Conservation (phyloP, 92 coral and sea anemone species). For the Nematostella vectensis region DNA sequence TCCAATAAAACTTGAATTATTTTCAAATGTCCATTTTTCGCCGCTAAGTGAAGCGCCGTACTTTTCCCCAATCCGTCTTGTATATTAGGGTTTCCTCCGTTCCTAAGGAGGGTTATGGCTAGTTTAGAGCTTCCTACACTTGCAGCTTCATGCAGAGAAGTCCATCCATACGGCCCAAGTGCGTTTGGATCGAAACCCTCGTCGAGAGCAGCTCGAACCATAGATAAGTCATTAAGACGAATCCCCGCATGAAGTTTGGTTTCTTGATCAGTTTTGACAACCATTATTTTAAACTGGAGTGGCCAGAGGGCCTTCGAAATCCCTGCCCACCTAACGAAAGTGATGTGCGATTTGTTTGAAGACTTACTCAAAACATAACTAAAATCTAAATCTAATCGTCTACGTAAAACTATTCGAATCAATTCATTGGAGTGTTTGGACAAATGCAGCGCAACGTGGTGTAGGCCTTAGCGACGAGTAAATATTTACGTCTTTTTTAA, state of each 20-base stretch:
- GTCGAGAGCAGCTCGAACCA: slow-evolving; percentile 39
- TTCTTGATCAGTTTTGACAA: slow-evolving; percentile 47
- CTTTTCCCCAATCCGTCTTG: slow-evolving; percentile 38
- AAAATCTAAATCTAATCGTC: neutral
- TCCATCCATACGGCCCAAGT: slow-evolving; percentile 48
- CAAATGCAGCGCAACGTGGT: neutral
- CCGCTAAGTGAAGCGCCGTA: slow-evolving; percentile 55
- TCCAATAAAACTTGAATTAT: slow-evolving; percentile 45
- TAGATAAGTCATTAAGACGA: slow-evolving; percentile 29
- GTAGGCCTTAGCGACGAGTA: slow-evolving; percentile 54
- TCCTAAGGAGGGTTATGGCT: slow-evolving; percentile 31
- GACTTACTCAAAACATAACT: neutral
- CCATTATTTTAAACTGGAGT: slow-evolving; percentile 40
- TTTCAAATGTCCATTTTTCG: slow-evolving; percentile 40
- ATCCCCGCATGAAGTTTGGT: slow-evolving; percentile 43
- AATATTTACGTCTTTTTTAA: slow-evolving; percentile 47
- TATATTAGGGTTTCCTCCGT: slow-evolving; percentile 49
- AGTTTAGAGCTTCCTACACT: slow-evolving; percentile 32
- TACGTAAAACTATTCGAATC: too few relatives aligned
- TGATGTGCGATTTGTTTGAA: too few relatives aligned
- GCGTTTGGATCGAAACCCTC: slow-evolving; percentile 53
- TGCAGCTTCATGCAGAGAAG: slow-evolving; percentile 63
- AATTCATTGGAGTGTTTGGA: too few relatives aligned
- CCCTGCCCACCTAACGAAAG: neutral
- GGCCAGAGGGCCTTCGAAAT: neutral